A percentile compares a stretch with the other conserved stretches of the same genome.
Conservation (phyloP, 1,140 invertebrate genomes). For the Drosophila leontia region DNA sequence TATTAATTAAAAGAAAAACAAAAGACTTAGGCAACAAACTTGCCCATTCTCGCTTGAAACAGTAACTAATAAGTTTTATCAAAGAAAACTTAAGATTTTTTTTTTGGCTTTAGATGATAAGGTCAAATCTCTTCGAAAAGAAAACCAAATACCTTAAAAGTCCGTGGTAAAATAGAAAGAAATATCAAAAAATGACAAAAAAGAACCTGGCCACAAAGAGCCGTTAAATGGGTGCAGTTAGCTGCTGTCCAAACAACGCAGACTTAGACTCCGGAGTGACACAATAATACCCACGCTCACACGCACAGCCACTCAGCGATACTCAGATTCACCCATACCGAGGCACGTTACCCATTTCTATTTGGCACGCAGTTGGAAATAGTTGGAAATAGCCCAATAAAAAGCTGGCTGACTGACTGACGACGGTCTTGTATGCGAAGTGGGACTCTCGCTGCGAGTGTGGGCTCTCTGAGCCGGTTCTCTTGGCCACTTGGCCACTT, state of each 20-base stretch:
- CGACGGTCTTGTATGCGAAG: constrained; percentile 23
- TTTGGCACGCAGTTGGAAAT: constrained; percentile 66
- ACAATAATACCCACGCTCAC: constrained; percentile 58
- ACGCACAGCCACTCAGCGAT: constrained; percentile 6
- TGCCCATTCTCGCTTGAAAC: not conserved
- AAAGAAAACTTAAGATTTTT: not conserved
- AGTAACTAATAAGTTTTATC: not conserved
- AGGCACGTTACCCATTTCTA: constrained; percentile 52
- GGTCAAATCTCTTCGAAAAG: not conserved
- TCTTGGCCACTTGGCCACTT: constrained; percentile 61
- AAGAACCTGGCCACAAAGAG: constrained; percentile 51
- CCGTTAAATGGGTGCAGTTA: constrained; percentile 80
- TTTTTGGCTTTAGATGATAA: not conserved
- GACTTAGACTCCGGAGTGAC: constrained; percentile 27
- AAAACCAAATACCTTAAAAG: constrained; percentile 2
- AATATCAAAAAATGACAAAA: constrained; percentile 7
- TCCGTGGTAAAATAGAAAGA: not conserved
- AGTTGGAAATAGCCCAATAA: constrained; percentile 76
- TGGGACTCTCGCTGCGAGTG: constrained; percentile 29
- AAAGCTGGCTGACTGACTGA: constrained; percentile 60
- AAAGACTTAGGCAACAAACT: constrained; percentile 37
- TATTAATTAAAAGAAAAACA: not conserved
- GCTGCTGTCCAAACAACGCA: constrained; percentile 28
- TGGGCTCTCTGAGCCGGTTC: constrained; percentile 61
- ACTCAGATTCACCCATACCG: constrained; percentile 38